Evolutionary conservation across 2,113 vertebrate species (phyloP).

Genomic region (Chionis minor): DNA sequence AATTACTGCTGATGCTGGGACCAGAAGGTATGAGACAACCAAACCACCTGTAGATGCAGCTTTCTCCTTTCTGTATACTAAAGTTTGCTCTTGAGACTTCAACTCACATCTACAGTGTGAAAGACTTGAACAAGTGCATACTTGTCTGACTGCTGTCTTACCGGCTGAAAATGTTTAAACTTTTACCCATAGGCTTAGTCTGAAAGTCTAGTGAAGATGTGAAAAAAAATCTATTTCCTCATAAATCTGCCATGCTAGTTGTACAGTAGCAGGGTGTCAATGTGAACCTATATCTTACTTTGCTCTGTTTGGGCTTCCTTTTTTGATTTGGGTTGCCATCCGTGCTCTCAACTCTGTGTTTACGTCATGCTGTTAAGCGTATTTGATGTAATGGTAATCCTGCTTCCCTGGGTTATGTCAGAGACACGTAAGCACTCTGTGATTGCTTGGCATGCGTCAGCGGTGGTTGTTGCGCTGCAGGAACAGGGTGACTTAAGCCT

Average conservation of each 20-base stretch:
- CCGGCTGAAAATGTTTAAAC: neutral
- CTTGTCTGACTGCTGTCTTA: neutral
- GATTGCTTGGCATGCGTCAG: neutral
- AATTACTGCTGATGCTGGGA: neutral
- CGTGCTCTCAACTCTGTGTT: neutral
- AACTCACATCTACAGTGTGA: neutral
- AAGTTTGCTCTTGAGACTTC: neutral
- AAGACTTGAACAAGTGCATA: neutral
- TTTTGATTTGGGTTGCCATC: neutral
- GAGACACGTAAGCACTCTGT: neutral
- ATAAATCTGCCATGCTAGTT: neutral
- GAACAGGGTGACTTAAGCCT: neutral
- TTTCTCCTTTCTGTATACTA: neutral
- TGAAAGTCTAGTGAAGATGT: neutral
- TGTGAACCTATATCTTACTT: neutral
- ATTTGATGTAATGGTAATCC: neutral
- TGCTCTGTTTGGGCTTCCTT: neutral
- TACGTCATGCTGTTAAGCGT: neutral
- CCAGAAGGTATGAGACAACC: accelerated
- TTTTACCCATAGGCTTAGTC: neutral
- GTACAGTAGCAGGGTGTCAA: neutral
- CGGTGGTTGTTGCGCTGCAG: neutral
- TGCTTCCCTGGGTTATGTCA: neutral
- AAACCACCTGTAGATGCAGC: neutral
- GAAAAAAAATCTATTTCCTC: neutral